Evolutionary conservation across 2,113 vertebrate genomes (phyloP), one percentile per base, ranked within the genome.

Genomic region (Verasper variegatus): DNA sequence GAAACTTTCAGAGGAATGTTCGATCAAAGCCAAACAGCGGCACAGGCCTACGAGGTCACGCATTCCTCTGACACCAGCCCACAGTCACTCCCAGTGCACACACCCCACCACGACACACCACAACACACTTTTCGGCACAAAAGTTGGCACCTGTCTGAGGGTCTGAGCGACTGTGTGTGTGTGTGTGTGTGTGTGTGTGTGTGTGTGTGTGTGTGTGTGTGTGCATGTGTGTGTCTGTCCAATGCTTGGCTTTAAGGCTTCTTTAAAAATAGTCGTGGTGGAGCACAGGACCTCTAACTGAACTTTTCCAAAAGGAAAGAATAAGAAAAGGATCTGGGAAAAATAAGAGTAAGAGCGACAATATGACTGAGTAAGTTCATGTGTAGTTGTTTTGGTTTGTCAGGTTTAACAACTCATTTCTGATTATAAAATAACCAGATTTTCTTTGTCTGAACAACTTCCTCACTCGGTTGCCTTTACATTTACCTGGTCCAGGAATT

Each of bases 1-100:
- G 94, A 95, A 93, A 94, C 94, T 94, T 95, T 92, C 92, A 88
- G 65, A 95, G 95, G 95, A 97, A 97, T 96, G 96, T 90, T 81
- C 89, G 90, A 96, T 95, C 96, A 97, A 93, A 93, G 95, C 95
- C 95, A 95, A 94, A 85, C 85, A 92, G 95, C 92, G 89, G 93
- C 95, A 93, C 92, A 94, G 94, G 95, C 92, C 89, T 90, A 82
- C 87, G 94, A 95, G 95, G 94, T 92, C 90, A 91, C 76, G 88
- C 96, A 95, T 93, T 94, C 94, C 95, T 89, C 77, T 89, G 84
- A 76, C 88, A 92, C 90, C 92, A n/a, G 86, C 86, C 95, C 93
- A 92, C 90, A 93, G 92, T 95, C 92, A 93, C 93, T 94, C 95
- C 91, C 90, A 40, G 1, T 11, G 58, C 87, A 82, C 85, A 83